Evolutionary conservation across 2,888 invertebrate species (phyloP), one percentile per base, ranked within the genome.

Genomic region (Notodonta ziczac): DNA sequence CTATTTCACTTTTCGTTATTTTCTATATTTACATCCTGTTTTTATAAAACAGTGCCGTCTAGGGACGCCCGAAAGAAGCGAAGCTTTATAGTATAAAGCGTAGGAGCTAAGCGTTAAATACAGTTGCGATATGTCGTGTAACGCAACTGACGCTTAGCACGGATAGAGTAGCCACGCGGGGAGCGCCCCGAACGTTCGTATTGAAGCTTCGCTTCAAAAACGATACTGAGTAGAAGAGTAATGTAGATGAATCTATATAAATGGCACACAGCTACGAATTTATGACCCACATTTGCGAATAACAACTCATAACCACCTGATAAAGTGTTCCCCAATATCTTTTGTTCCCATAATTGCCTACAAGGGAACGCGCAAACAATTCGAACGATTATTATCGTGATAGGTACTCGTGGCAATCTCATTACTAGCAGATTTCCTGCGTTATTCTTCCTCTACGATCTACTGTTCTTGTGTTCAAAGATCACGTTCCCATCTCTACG

Each of bases 391-490:
- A 87, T 81, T 83, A 82, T 82, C 80, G 78, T 82, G 81, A 83
- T 82, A 80, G 6, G 24, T 24, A 24, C 82, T 82, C 80, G 79
- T 85, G 83, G 80, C 85, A 85, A 84, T 82, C 87, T 86, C 87
- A 87, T 88, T 84, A 85, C 77, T 77, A 76, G 70, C 78, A 81
- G 82, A 83, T 83, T 84, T 83, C 76, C 78, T 76, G 66, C 72
- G 78, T 80, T 78, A 78, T 77, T 77, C 76, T 75, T 74, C 70
- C 63, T 72, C 63, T 16, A 14, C 14, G 8, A 16, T 14, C 64
- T 67, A 67, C 66, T 65, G 53, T 53, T 53, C 35, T 35, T 53
- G 10, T 53, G 13, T 39, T 35, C 35, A 67, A 67, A 63, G 63
- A 70, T 66, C 70, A 73, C 70, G 69, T 68, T 66, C 57, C 35